Base-by-base conservation (phyloP, 2,113 vertebrate species). In the Chauna torquata region DNA sequence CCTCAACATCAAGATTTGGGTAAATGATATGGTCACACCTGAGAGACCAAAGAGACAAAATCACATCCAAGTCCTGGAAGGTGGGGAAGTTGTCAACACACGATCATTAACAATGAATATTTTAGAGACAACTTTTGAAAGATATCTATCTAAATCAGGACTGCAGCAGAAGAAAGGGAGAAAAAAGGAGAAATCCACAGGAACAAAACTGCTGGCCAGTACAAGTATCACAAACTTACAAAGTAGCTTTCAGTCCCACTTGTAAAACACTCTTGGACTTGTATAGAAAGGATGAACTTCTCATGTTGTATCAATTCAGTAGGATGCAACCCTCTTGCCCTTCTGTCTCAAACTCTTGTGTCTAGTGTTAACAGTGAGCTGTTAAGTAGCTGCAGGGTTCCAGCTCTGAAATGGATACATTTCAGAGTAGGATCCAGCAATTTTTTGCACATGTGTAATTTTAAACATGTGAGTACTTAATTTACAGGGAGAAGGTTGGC, bases 381-480 rank as follows among this genome's bases (percentile, higher is more conserved):
- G 80, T 52, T 92, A 47, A 96, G 90, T 57, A 90, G 58, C 89
- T 83, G 64, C 88, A 84, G 86, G 71, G 65, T 49, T 96, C 87
- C 93, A 87, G 72, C 61, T 94, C 86, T 55, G 70, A 34, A 50
- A 70, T 12, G 30, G n/a, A 69, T 78, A 6, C 47, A 57, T 57
- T 92, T 93, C 96, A 91, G 90, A 32, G 55, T 40, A 40, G 30
- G 85, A 91, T 84, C 86, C 88, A 79, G 38, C 59, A 82, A 27
- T 82, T 40, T 84, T 75, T 69, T 94, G 76, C 86, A 64, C 57
- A 12, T 12, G 47, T 71, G 80, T 93, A 34, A 79, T 84, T 94
- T 96, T 75, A 91, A 79, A 90, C 86, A 82, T 81, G 59, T 28
- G 55, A 88, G 88, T 24, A 22, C 22, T 86, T 19, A 45, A 38